Evolutionary conservation across 53 echinoderm and acorn worm species (phyloP), one percentile per base, ranked within the genome.

Genomic region (Holothuria leucospilota): DNA sequence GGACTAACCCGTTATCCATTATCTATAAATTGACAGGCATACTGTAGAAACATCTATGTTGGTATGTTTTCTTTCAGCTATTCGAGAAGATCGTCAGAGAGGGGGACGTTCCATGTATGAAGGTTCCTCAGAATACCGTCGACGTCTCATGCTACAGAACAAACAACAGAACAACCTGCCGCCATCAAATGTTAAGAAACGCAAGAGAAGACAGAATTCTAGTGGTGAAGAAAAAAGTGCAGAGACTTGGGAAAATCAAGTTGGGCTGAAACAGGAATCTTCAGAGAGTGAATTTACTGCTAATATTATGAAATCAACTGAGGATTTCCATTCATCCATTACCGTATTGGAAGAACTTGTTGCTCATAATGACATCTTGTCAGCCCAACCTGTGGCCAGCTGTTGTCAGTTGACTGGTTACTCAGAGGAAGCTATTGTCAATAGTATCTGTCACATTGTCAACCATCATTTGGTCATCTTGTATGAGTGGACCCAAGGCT

Each of bases 61-160:
- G 16, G 27, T 41, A n/a, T 39, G 56, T 63, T 86, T 30, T 40
- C n/a, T 58, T 18, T 1, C 78, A 96, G 96, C 96, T 66, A 94
- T 96, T 20, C 63, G 96, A 59, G 86, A 23, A 20, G 94, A 94
- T 63, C 66, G 96, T 3, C 94, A 96, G 77, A 72, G 96, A 39
- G 96, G 96, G 20, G 96, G 96, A 8, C 89, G 94, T 12, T 92
- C 94, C 56, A 85, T 96, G 82, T 96, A 96, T 41, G 39, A 92
- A 26, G 96, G 96, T 16, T 96, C 96, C 14, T 87, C 96, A 25
- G 96, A 96, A 72, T 90, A 90, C 53, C 63, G 90, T 15, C 69
- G 93, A 23, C 69, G 90, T 20, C 88, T 63, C 9, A 60, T 64
- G 30, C 67, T 93, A 21, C 87, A 87, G 59, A 39, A 30, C 16